Base-by-base conservation (phyloP, 2,797 vertebrate genomes). In the Odontamblyopus rebecca region DNA sequence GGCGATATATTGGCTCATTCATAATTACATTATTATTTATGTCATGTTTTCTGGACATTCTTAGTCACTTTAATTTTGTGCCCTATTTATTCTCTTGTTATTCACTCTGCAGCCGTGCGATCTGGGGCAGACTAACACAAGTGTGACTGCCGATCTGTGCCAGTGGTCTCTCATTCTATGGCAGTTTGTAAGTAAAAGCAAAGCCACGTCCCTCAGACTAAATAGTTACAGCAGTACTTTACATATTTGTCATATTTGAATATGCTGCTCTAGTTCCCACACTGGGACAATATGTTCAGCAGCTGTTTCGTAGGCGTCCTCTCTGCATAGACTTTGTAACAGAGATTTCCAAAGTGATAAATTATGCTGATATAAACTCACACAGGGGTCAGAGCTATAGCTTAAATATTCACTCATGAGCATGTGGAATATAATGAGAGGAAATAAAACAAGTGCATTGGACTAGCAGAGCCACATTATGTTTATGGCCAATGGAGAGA, bases 401-500 rank as follows among this genome's bases (percentile, higher is more conserved):
- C 23, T 15, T 7, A 66, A 50, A 66, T 66, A 66, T 65, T 23
- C 27, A 65, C 5, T 27, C 6, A 16, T 48, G 23, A 65, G 12
- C 2, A 23, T 6, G 19, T 48, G 38, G 63, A 50, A 29, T 50
- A 41, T 65, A 61, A 4, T 78, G 79, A 73, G 71, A 76, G 77
- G 70, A 32, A n/a, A 65, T 73, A 62, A 68, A 73, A 81, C 73
- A 70, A 61, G 8, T 77, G 66, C 72, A 67, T 48, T n/a, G 59
- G 67, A 67, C 44, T 68, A 70, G 70, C 48, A 75, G 57, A 71
- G 71, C 73, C 73, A 77, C 56, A 80, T 84, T 67, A 81, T 80
- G 68, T 82, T 83, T 70, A 78, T 69, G 65, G 62, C 23, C 71
- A 61, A 61, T 29, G 62, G 61, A 69, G 71, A 83, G 74, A 80